Evolutionary conservation across 2,113 vertebrate species (phyloP).

Genomic region (Hemibagrus wyckioides): DNA sequence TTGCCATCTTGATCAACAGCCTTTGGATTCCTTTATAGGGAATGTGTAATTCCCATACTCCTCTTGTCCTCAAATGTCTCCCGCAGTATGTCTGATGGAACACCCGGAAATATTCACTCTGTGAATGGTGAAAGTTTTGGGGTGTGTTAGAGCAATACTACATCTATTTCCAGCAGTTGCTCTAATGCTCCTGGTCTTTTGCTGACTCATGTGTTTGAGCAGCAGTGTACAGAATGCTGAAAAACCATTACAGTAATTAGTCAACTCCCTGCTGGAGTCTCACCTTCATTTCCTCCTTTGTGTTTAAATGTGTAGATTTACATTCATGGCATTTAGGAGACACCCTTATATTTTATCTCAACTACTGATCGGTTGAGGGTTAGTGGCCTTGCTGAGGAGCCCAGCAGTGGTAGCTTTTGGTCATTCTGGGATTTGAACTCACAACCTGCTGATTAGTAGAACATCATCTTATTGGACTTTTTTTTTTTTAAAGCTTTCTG

Average conservation of each 20-base stretch:
- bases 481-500: not conserved
- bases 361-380: too few species aligned
- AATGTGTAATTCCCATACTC: conserved; percentile 1
- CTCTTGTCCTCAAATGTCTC: not conserved
- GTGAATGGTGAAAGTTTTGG: not conserved
- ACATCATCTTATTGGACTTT: not conserved
- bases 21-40: not conserved
- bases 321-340: too few species aligned
- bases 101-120: not conserved
- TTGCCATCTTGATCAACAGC: not conserved
- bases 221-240: not conserved
- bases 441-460: too few species aligned
- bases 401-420: too few species aligned
- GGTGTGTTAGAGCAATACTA: not conserved
- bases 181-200: not conserved
- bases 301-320: not conserved
- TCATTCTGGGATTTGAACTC: too few species aligned
- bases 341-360: too few species aligned
- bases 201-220: not conserved
- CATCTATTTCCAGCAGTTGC: not conserved
- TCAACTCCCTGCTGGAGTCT: not conserved
- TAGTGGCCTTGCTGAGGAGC: too few species aligned
- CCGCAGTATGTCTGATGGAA: not conserved
- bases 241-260: not conserved
- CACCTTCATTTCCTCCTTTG: not conserved